phyloP scores from a whole-genome alignment of 2,888 invertebrate species.

The Cremastinae sp. region DNA sequence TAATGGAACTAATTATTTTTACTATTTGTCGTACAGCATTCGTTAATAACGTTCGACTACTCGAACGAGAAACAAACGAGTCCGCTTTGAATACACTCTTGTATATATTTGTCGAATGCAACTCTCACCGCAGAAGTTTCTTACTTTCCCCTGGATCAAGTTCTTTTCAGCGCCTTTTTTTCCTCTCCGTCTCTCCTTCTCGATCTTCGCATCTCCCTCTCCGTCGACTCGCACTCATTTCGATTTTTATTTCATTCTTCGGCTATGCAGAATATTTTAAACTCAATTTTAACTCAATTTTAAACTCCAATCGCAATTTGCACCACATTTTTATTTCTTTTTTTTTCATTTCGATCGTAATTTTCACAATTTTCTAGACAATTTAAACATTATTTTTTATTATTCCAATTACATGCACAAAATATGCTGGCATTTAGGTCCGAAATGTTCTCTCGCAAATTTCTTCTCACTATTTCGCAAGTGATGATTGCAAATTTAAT shows the following conservation, averaged over 20 bases:
- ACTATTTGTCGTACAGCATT: no score
- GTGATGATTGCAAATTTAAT: no score
- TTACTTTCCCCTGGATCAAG: slow-evolving; percentile 54
- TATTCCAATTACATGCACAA: no score
- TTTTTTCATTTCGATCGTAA: no score
- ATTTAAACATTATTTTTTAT: no score
- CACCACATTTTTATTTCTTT: no score
- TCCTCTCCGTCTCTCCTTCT: slow-evolving; percentile 5
- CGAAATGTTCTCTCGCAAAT: no score
- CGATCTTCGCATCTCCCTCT: neutral
- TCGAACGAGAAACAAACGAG: neutral
- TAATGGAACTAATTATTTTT: slow-evolving; percentile 21
- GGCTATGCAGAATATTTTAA: neutral
- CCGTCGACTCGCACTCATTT: neutral
- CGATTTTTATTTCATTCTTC: neutral
- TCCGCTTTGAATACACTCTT: neutral
- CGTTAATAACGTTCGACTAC: no score
- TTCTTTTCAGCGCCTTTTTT: slow-evolving; percentile 30
- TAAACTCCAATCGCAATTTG: neutral
- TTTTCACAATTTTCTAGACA: no score
- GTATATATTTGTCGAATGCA: slow-evolving; percentile 34
- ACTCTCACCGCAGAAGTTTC: slow-evolving; percentile 58
- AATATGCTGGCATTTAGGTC: no score
- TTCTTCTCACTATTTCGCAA: no score
- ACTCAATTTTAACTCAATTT: neutral